Evolutionary conservation across 2,797 vertebrate genomes (phyloP).

Genomic region (Zalophus californianus): DNA sequence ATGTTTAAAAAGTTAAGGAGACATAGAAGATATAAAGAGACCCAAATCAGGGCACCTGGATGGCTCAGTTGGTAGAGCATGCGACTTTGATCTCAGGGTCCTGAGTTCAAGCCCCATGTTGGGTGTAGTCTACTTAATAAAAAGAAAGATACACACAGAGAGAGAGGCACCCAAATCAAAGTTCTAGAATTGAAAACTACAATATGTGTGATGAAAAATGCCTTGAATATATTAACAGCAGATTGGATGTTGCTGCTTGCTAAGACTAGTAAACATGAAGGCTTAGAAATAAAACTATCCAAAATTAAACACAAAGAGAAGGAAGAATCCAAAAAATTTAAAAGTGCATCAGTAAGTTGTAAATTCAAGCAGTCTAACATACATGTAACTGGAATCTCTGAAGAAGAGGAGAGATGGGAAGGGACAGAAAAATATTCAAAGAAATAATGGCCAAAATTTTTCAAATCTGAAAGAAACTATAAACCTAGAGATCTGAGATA

Average conservation of each 20-base stretch:
- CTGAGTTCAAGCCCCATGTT: background rate
- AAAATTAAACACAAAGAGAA: conserved; percentile 28
- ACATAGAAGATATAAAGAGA: conserved; percentile 9
- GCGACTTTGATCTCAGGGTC: background rate
- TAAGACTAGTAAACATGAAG: background rate
- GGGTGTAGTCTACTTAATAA: background rate
- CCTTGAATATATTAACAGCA: background rate
- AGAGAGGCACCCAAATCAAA: background rate
- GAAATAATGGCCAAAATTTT: background rate
- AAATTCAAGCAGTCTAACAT: background rate
- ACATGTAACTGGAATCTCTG: background rate
- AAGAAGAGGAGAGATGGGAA: background rate
- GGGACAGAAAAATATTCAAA: background rate
- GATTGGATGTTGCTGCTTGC: background rate
- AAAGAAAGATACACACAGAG: too few species aligned
- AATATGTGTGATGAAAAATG: conserved; percentile 23
- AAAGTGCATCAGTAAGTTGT: background rate
- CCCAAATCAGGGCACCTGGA: background rate
- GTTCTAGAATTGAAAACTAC: background rate
- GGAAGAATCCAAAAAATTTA: background rate
- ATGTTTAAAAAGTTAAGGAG: conserved; percentile 33
- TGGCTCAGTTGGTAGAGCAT: background rate
- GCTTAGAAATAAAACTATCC: background rate
- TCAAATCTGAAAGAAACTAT: background rate
- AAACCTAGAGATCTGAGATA: conserved; percentile 7